Evolutionary conservation across 2,888 invertebrate genomes (phyloP).

Genomic region (Pristionchus japonicus): DNA sequence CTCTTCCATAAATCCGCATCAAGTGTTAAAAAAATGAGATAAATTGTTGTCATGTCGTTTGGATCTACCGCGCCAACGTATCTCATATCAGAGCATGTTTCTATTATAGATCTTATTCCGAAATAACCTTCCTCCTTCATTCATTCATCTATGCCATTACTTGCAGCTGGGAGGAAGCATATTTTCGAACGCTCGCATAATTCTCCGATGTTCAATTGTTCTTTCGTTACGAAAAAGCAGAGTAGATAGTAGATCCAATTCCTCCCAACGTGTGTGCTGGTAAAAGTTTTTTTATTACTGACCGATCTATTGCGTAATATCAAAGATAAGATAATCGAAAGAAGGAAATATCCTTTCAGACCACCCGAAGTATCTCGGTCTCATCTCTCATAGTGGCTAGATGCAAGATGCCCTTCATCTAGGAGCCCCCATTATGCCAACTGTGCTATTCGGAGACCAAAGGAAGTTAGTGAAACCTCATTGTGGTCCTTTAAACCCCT

Average conservation of each 20-base stretch:
- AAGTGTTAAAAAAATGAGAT: slow-evolving; percentile 54
- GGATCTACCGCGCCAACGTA: slow-evolving; percentile 54
- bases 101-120: not conserved
- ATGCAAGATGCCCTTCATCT: slow-evolving; percentile 73
- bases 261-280: slow-evolving; percentile 59
- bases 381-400: slow-evolving; percentile 85
- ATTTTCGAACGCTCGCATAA: slow-evolving; percentile 52
- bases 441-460: slow-evolving; percentile 62
- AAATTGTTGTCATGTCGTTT: slow-evolving; percentile 62
- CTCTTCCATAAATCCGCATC: slow-evolving; percentile 54
- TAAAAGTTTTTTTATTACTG: slow-evolving; percentile 67
- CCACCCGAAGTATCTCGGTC: slow-evolving; percentile 83
- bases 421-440: slow-evolving; percentile 59
- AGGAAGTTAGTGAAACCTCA: not conserved
- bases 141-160: not conserved
- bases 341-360: slow-evolving; percentile 74
- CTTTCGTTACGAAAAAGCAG: slow-evolving; percentile 49
- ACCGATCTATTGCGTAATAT: slow-evolving; percentile 56
- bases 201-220: slow-evolving; percentile 62
- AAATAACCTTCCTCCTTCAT: too few species aligned
- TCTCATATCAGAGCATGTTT: slow-evolving; percentile 1
- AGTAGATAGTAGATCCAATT: not conserved
- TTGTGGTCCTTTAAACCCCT: not conserved
- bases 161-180: slow-evolving; percentile 51
- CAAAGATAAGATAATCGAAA: too few species aligned